A percentile compares a stretch with the other conserved stretches of the same genome.
Conservation (phyloP, 2,113 vertebrate genomes). For the Myiagra hebetior region DNA sequence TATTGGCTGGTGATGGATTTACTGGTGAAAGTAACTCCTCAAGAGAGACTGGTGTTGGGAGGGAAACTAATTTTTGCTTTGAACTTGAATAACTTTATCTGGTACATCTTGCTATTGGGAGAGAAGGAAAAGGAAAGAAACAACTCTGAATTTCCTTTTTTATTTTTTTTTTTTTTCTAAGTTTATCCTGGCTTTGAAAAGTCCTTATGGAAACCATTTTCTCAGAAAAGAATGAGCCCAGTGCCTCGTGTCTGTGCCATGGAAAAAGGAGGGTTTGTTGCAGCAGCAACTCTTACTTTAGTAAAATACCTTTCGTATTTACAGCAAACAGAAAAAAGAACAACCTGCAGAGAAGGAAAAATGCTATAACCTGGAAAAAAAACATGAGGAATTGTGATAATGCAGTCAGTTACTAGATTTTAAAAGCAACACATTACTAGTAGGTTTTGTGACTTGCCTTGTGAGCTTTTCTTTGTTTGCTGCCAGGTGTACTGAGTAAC, state of each 20-base stretch:
- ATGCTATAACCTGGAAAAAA: not conserved
- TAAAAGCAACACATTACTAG: not conserved
- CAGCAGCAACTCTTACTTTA: not conserved
- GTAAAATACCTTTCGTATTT: not conserved
- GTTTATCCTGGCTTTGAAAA: not conserved
- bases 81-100: not conserved
- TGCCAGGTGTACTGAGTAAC: not conserved
- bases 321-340: not conserved
- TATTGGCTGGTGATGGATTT: not conserved
- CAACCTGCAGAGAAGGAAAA: not conserved
- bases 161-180: not conserved
- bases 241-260: not conserved
- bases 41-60: not conserved
- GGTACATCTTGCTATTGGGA: not conserved
- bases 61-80: not conserved
- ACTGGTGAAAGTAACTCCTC: not conserved
- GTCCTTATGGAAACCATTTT: not conserved
- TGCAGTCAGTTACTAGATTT: not conserved
- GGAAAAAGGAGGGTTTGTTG: not conserved
- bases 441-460: not conserved
- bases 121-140: not conserved
- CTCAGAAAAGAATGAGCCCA: not conserved
- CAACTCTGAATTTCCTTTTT: not conserved
- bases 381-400: not conserved
- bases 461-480: not conserved